Percentiles rank a stretch among this genome's conserved stretches.
These are phyloP conservation scores for Spermophilus dauricus DNA, from an alignment of 2,113 vertebrate genomes.

Conservation along the genomic window DNA sequence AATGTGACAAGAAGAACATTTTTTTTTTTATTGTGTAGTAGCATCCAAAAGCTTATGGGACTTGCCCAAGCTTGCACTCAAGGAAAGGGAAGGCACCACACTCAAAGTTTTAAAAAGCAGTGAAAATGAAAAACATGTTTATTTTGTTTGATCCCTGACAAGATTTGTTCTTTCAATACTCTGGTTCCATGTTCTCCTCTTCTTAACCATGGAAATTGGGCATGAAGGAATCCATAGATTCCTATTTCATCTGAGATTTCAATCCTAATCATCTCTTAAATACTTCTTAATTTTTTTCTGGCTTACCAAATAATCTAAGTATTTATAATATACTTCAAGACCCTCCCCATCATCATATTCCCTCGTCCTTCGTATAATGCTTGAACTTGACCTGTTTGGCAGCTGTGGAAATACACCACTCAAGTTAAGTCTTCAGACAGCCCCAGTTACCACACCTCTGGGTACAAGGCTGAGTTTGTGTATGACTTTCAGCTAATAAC, in stretches of 20 bases:
- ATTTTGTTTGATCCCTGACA: neutral
- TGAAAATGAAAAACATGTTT: neutral
- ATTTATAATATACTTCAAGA: neutral
- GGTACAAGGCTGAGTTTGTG: too few species aligned
- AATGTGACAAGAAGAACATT: neutral
- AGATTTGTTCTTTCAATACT: neutral
- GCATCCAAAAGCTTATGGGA: neutral
- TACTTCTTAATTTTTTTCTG: neutral
- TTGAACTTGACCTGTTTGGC: neutral
- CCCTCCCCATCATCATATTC: neutral
- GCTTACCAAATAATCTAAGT: neutral
- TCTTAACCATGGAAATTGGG: neutral
- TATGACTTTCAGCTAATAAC: neutral
- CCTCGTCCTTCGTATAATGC: neutral
- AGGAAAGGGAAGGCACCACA: neutral
- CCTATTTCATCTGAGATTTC: neutral
- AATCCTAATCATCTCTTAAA: neutral
- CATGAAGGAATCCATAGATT: neutral
- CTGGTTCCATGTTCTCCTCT: neutral
- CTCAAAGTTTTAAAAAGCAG: neutral
- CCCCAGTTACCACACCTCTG: too few species aligned
- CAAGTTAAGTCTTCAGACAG: neutral
- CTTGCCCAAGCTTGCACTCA: neutral
- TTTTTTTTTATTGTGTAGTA: neutral
- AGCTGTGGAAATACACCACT: neutral